Conservation (phyloP, 2,888 invertebrate species). For the Papilio protenor region DNA sequence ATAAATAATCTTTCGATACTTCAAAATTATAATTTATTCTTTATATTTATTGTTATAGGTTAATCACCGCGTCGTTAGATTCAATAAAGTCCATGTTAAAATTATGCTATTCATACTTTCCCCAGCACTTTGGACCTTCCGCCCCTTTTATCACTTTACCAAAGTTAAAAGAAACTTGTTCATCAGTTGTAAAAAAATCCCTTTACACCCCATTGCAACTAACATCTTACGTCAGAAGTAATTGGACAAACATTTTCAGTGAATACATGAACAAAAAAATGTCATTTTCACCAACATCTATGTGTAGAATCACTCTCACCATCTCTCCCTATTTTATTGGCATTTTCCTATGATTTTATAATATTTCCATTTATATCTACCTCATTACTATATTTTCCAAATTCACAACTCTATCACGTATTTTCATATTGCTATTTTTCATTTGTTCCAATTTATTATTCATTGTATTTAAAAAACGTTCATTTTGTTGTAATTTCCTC, state of each 20-base stretch:
- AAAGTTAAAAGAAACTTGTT: conserved; percentile 63
- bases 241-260: conserved; percentile 72
- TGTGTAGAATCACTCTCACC: conserved; percentile 74
- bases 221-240: conserved; percentile 58
- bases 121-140: conserved; percentile 64
- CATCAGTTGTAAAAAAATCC: conserved; percentile 57
- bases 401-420: conserved; percentile 18
- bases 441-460: conserved; percentile 25
- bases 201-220: conserved; percentile 59
- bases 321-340: conserved; percentile 77
- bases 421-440: conserved; percentile 14
- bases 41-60: conserved; percentile 80
- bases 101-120: conserved; percentile 66
- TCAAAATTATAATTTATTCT: conserved; percentile 42
- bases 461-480: conserved; percentile 51
- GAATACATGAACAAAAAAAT: conserved; percentile 79
- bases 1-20: background rate
- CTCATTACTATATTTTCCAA: conserved; percentile 17
- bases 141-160: conserved; percentile 62
- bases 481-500: conserved; percentile 77
- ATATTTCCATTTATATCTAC: conserved; percentile 35
- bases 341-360: conserved; percentile 64
- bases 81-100: conserved; percentile 67
- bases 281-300: conserved; percentile 76
- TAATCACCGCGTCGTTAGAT: conserved; percentile 73